These are phyloP conservation scores for Eupithecia insigniata DNA, from an alignment of 2,888 invertebrate species.

Conservation along the genomic window DNA sequence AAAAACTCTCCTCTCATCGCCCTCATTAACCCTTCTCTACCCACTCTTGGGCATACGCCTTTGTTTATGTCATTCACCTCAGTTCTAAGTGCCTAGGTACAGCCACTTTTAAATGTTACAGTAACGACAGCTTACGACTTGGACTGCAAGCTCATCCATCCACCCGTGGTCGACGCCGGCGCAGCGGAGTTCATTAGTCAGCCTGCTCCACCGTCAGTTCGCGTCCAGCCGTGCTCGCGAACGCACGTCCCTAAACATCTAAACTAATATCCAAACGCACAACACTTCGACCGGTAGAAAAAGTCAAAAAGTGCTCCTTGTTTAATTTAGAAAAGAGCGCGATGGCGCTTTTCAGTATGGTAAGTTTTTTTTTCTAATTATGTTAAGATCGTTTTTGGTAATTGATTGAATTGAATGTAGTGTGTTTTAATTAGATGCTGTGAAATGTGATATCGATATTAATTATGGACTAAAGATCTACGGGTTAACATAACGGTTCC, in stretches of 20 bases:
- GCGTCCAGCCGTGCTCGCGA: slow-evolving; percentile 65
- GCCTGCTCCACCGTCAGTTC: slow-evolving; percentile 58
- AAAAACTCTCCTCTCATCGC: neutral
- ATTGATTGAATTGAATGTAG: slow-evolving; percentile 8
- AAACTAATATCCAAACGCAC: slow-evolving; percentile 18
- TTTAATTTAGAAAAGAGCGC: slow-evolving; percentile 72
- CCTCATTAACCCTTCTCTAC: neutral
- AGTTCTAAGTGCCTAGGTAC: neutral
- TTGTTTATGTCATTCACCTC: neutral
- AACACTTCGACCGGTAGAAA: slow-evolving; percentile 48
- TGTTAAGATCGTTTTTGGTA: slow-evolving; percentile 17
- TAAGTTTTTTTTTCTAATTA: slow-evolving; percentile 55
- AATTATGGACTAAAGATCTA: slow-evolving; percentile 28
- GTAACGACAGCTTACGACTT: slow-evolving; percentile 22
- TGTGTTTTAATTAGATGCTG: slow-evolving; percentile 17
- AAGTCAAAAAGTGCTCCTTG: slow-evolving; percentile 66
- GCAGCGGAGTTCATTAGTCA: slow-evolving; percentile 42
- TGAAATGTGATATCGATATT: slow-evolving; percentile 32
- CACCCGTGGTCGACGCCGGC: slow-evolving; percentile 31
- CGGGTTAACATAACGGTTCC: slow-evolving; percentile 30
- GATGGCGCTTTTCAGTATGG: slow-evolving; percentile 68
- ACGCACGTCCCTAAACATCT: slow-evolving; percentile 49
- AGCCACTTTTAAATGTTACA: slow-evolving; percentile 6
- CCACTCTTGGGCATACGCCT: neutral
- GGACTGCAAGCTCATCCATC: slow-evolving; percentile 35